Base-by-base conservation (phyloP, 2,113 vertebrate genomes). In the Serinus canaria region DNA sequence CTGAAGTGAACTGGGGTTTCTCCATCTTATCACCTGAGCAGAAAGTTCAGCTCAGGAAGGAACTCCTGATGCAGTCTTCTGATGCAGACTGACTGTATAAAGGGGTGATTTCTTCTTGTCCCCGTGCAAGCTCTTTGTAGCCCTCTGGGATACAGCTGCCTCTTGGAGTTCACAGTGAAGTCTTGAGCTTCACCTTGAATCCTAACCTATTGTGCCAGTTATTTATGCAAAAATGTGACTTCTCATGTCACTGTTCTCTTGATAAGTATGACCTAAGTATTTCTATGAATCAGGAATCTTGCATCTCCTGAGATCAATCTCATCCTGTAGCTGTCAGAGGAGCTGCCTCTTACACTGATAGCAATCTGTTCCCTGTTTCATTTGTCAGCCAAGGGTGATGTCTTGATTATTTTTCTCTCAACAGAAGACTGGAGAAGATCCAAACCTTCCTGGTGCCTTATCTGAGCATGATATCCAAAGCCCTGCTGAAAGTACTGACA, bases 321-420 rank as follows among this genome's bases (percentile, higher is more conserved):
- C 31, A 73, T 39, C 43, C 56, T 81, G 17, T 41, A 55, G 43
- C 76, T 81, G 56, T 72, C 60, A 74, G 43, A 93, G 69, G 37
- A 87, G 33, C 60, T 83, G 85, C 39, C 68, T 93, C 47, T 87
- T 77, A 46, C 3, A 28, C 64, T 60, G 68, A 72, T 67, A 81
- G 64, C 76, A 90, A 30, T 93, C 94, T 91, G 68, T 78, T 89
- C 33, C n/a, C 53, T 17, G 46, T 88, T 93, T 44, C 68, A 28
- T 87, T 90, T 93, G 80, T 94, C 83, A 81, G 47, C 60, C 0
- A 3, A 81, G 56, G 60, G 39, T 90, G 68, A 87, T 92, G 35
- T 93, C 86, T 92, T 90, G 43, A 59, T 92, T 95, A 70, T 90
- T 94, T 37, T 73, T 78, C 76, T 89, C 73, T 87, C 69, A 90